Conservation (phyloP, 1,140 invertebrate species). For the Magallana gigas region DNA sequence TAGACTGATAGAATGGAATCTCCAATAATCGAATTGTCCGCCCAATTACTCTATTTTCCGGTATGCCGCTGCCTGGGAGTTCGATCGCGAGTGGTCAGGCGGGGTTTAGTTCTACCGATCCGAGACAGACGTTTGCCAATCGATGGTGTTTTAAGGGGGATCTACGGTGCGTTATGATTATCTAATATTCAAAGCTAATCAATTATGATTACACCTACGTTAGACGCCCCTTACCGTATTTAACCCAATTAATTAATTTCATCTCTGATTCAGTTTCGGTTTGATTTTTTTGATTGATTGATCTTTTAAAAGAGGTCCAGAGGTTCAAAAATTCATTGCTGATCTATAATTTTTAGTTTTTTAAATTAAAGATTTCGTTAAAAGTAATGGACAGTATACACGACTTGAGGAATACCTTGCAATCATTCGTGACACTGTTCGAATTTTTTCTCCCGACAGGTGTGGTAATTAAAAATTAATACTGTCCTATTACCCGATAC, state of each 20-base stretch:
- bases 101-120: background rate
- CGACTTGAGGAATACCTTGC: too few relatives aligned
- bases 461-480: conserved; percentile 14
- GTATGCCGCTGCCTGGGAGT: background rate
- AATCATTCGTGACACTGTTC: background rate
- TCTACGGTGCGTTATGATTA: background rate
- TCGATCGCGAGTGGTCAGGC: conserved; percentile 14
- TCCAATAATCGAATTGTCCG: conserved; percentile 30
- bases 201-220: background rate
- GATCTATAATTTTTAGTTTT: too few relatives aligned
- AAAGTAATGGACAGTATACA: too few relatives aligned
- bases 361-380: too few relatives aligned
- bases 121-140: background rate
- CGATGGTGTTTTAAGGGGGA: background rate
- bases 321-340: too few relatives aligned
- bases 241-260: background rate
- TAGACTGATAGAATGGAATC: background rate
- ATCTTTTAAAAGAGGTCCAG: too few relatives aligned
- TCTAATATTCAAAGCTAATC: conserved; percentile 29
- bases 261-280: too few relatives aligned
- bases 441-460: background rate
- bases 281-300: too few relatives aligned
- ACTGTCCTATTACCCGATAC: conserved; percentile 5
- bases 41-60: conserved; percentile 32
- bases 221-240: background rate